Evolutionary conservation across 2,113 vertebrate species (phyloP), one percentile per base, ranked within the genome.

Genomic region (Fregata magnificens): DNA sequence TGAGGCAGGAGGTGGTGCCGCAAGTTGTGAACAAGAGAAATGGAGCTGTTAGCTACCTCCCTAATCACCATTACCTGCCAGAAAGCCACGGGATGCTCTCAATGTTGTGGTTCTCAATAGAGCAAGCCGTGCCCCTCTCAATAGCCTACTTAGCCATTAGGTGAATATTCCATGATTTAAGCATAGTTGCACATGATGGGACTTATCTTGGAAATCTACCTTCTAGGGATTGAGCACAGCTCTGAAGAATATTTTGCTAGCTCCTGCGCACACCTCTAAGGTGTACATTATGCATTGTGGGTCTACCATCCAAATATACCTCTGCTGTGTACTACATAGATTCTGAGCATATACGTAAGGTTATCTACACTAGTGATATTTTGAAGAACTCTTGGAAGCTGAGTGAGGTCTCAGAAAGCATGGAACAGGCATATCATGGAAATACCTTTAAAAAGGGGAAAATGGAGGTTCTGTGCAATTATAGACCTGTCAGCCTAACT

Each of bases 401-500:
- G 76, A 73, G 34, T 69, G 74, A 88, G n/a, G 31, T 53, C 58
- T 77, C 55, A 73, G 69, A 82, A 61, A 87, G 63, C 18, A 86
- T 53, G 62, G 49, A 87, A 52, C 16, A n/a, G 17, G 16, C 13
- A 4, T n/a, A 25, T 20, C 38, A 53, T 26, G 44, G n/a, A 82
- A 95, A 80, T 21, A 38, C 49, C 77, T 44, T 40, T 31, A 86
- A 90, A 87, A 72, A 1, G 32, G 45, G 79, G 58, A 1, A 82
- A 45, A 91, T 7, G 4, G 40, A 93, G 29, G 32, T 59, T 40
- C 24, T 74, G 59, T 83, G 59, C 83, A 93, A 94, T 92, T 97
- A 83, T 55, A 96, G 80, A 95, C 85, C 93, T 96, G 97, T 88
- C 96, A 97, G 59, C 42, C 55, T 73, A 88, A 92, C 93, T 88